A percentile compares a stretch with the other conserved stretches of the same genome.
These are phyloP conservation scores for Eulemur rufifrons DNA, from an alignment of 2,113 vertebrate genomes.

Conservation along the genomic window DNA sequence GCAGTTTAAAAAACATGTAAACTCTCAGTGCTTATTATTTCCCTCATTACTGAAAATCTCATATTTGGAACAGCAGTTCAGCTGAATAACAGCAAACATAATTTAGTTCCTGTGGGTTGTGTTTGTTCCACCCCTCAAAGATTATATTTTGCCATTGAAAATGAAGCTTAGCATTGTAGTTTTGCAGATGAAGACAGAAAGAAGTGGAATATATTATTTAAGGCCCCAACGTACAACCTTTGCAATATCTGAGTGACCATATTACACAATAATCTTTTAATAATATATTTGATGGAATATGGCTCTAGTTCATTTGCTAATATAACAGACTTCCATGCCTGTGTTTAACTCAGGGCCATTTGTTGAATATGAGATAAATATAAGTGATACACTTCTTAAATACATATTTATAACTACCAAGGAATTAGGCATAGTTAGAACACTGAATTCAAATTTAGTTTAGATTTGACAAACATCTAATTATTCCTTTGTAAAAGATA, in stretches of 20 bases:
- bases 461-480: conserved; percentile 39
- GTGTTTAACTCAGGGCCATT: background rate
- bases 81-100: conserved; percentile 39
- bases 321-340: background rate
- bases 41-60: conserved; percentile 46
- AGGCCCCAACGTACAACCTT: background rate
- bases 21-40: conserved; percentile 14
- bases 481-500: conserved; percentile 18
- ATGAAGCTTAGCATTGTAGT: background rate
- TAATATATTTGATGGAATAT: background rate
- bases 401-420: conserved; percentile 20
- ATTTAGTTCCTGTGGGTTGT: conserved; percentile 23
- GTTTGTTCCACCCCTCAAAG: background rate
- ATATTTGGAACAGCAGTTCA: conserved; percentile 36
- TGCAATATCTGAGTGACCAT: background rate
- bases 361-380: conserved; percentile 27
- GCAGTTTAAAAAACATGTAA: conserved; percentile 6
- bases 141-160: conserved; percentile 38
- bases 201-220: background rate
- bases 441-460: conserved; percentile 37
- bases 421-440: background rate
- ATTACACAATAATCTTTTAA: background rate
- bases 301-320: background rate
- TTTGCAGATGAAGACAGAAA: background rate
- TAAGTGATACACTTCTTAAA: background rate